These are phyloP conservation scores for Ciconia maguari DNA, from an alignment of 2,113 vertebrate genomes.

Conservation along the genomic window DNA sequence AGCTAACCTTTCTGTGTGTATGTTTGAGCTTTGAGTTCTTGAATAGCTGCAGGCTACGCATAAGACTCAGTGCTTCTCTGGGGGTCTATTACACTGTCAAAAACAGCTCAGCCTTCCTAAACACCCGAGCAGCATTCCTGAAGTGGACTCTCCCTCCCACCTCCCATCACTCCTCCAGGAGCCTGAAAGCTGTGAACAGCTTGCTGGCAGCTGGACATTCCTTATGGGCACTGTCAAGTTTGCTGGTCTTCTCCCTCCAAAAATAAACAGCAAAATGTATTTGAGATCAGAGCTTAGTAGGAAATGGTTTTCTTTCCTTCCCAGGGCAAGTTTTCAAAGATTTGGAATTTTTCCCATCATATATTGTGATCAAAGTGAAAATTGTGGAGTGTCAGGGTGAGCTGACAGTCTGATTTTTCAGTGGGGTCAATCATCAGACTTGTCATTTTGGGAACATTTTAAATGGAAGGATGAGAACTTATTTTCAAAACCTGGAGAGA, in stretches of 20 bases:
- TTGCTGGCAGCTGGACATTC: slow-evolving; percentile 52
- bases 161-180: not conserved
- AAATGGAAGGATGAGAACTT: not conserved
- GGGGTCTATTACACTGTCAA: slow-evolving; percentile 21
- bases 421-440: not conserved
- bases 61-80: not conserved
- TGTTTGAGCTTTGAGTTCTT: slow-evolving; percentile 16
- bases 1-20: slow-evolving; percentile 46
- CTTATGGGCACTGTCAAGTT: slow-evolving; percentile 63
- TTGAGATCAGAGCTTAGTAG: not conserved
- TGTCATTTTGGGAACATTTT: not conserved
- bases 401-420: not conserved
- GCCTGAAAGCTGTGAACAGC: not conserved
- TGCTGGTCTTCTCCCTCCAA: slow-evolving; percentile 30
- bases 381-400: not conserved
- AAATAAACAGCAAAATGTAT: not conserved
- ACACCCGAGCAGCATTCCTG: slow-evolving; percentile 19
- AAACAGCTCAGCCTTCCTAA: not conserved
- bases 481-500: not conserved
- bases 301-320: not conserved
- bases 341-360: not conserved
- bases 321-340: not conserved
- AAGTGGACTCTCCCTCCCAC: not conserved
- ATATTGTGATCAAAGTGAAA: slow-evolving; percentile 12
- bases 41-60: slow-evolving; percentile 40